Base-by-base conservation (phyloP, 2,888 invertebrate species). In the Diarsia brunnea region DNA sequence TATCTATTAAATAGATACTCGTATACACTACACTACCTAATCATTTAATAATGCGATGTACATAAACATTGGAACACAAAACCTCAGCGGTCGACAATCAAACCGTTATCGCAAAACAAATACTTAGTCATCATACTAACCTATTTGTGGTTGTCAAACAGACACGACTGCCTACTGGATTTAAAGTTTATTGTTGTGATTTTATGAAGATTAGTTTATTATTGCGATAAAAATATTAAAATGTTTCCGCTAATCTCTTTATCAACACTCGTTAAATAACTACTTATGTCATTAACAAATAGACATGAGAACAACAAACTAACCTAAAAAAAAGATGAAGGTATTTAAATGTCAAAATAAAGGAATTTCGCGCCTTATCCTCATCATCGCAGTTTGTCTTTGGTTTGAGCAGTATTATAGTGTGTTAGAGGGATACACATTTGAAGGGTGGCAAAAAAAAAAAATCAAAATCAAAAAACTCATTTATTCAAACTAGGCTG, bases 71-170 rank as follows among this genome's bases (percentile, higher is more conserved):
- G 61, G n/a, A 61, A 61, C 61, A 63, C 61, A 43, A 63, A 63
- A 63, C 43, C 61, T 63, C 21, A 60, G 38, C n/a, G 7, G n/a
- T 4, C 0, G n/a, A 14, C 19, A 8, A 71, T 55, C 31, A 71
- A 82, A 58, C 14, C 14, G 21, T 65, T 75, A 79, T 79, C 80
- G 61, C 12, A 70, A 64, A 53, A 64, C 53, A 79, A 82, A 84
- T 51, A 38, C 58, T 58, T 60, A 78, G 2, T 69, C 55, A 31
- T 53, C 43, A 19, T 49, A 68, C 69, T 78, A 72, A 21, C 69
- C 74, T 84, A 68, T 68, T 79, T 81, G 31, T 55, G 4, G 45
- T 51, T 68, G 78, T 67, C 67, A 83, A 78, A 83, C 47, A 49
- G 47, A 70, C 43, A 24, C 73, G 69, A 83, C 10, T 69, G 66